phyloP scores from a whole-genome alignment of 2,888 invertebrate genomes.

The Hoplodrina blanda region DNA sequence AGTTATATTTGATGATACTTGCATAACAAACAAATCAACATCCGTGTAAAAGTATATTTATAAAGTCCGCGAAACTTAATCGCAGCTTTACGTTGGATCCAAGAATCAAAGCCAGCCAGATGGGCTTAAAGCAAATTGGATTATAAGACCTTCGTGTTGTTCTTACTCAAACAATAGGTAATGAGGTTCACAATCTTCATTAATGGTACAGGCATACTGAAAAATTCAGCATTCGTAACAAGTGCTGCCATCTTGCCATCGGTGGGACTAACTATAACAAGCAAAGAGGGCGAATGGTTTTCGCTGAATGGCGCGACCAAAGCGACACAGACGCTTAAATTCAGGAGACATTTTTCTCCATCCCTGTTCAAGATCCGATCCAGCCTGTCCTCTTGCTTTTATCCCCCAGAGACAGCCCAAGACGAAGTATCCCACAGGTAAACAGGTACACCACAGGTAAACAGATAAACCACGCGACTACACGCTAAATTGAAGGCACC shows the following conservation, averaged over 20 bases:
- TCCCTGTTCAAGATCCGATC: too few species aligned
- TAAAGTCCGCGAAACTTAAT: background rate
- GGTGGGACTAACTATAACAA: conserved; percentile 9
- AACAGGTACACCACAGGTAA: too few species aligned
- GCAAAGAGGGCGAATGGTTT: background rate
- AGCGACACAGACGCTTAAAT: background rate
- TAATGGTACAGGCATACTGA: background rate
- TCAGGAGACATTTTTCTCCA: background rate
- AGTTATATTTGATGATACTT: too few species aligned
- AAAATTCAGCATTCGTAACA: background rate
- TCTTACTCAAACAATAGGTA: background rate
- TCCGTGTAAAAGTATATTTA: too few species aligned
- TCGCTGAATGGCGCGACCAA: background rate
- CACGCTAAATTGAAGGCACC: too few species aligned
- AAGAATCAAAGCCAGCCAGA: background rate
- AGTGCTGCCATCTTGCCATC: conserved; percentile 40
- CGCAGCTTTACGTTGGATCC: background rate
- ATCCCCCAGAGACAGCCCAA: too few species aligned
- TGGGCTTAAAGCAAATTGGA: background rate
- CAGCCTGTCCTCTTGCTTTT: too few species aligned
- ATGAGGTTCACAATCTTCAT: conserved; percentile 1
- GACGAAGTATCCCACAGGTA: too few species aligned
- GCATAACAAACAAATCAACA: background rate
- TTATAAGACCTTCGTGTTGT: background rate
- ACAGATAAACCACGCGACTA: too few species aligned